Conservation (phyloP, 2,888 invertebrate genomes). For the Lysandra coridon region DNA sequence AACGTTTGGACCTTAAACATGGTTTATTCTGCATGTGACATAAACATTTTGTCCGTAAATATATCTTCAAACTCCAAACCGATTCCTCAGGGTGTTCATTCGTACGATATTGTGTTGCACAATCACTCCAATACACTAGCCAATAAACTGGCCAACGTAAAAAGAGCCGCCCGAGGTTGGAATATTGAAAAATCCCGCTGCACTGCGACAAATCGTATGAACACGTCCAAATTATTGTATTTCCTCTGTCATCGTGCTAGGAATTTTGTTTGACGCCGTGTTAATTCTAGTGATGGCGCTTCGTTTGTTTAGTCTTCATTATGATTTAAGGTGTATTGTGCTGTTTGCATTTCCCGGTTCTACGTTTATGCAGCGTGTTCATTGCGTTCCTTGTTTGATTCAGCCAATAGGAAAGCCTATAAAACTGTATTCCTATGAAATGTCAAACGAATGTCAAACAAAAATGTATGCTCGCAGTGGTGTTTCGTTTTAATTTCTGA, state of each 20-base stretch:
- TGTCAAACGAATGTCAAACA: no score
- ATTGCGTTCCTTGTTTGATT: no score
- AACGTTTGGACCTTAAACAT: no score
- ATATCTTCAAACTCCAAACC: neutral
- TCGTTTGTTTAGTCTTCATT: slow-evolving; percentile 14
- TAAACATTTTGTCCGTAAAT: neutral
- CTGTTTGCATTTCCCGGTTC: no score
- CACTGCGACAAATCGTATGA: slow-evolving; percentile 73
- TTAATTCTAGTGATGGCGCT: slow-evolving; percentile 39
- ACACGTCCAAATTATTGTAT: slow-evolving; percentile 55
- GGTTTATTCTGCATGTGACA: no score
- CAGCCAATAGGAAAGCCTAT: no score
- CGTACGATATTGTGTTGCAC: slow-evolving; percentile 28
- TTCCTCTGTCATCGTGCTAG: slow-evolving; percentile 40
- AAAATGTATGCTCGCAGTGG: no score
- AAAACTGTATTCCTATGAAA: no score
- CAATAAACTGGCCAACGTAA: slow-evolving; percentile 43
- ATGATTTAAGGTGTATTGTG: neutral
- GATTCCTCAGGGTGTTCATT: slow-evolving; percentile 9
- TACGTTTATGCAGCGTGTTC: no score
- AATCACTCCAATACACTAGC: slow-evolving; percentile 33
- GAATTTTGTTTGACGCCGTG: slow-evolving; percentile 57
- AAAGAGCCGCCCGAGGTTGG: slow-evolving; percentile 45
- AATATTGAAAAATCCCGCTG: slow-evolving; percentile 65
- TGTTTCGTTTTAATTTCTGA: no score